Evolutionary conservation across 1,140 invertebrate species (phyloP).

Genomic region (Drosophila insularis): DNA sequence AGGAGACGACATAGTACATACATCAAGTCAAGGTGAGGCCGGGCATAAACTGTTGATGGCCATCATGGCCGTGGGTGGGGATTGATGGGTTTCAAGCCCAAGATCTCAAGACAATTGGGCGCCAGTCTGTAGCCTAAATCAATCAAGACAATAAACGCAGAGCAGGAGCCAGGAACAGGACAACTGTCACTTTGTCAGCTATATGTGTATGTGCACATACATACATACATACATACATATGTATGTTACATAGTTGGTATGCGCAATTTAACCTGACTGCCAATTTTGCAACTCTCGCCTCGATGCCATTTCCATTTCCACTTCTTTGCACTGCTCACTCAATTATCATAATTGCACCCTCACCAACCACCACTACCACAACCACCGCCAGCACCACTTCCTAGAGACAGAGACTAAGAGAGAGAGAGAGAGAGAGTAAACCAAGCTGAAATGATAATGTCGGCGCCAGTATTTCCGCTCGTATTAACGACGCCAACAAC

Average conservation of each 20-base stretch:
- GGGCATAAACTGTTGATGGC: not conserved
- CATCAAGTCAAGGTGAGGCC: conserved; percentile 50
- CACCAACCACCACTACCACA: conserved; percentile 7
- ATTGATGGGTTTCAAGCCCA: conserved; percentile 33
- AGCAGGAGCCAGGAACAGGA: conserved; percentile 39
- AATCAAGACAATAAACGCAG: conserved; percentile 65
- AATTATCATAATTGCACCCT: conserved; percentile 74
- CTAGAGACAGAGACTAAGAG: not conserved
- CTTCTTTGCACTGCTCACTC: conserved; percentile 39
- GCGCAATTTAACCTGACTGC: conserved; percentile 76
- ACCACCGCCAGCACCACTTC: not conserved
- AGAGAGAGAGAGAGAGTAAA: conserved; percentile 18
- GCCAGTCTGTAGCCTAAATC: conserved; percentile 56
- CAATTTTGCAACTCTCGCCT: conserved; percentile 33
- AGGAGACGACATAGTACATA: conserved; percentile 8
- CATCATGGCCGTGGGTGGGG: not conserved
- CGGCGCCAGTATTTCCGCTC: conserved; percentile 77
- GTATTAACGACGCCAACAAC: conserved; percentile 56
- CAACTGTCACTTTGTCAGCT: conserved; percentile 41
- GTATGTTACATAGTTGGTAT: conserved; percentile 9
- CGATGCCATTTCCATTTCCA: conserved; percentile 8
- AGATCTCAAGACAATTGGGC: conserved; percentile 58
- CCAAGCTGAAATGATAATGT: conserved; percentile 71
- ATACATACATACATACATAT: too few species aligned
- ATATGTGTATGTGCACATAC: too few species aligned